Evolutionary conservation across 2,113 vertebrate genomes (phyloP).

Genomic region (Burhinus bistriatus): DNA sequence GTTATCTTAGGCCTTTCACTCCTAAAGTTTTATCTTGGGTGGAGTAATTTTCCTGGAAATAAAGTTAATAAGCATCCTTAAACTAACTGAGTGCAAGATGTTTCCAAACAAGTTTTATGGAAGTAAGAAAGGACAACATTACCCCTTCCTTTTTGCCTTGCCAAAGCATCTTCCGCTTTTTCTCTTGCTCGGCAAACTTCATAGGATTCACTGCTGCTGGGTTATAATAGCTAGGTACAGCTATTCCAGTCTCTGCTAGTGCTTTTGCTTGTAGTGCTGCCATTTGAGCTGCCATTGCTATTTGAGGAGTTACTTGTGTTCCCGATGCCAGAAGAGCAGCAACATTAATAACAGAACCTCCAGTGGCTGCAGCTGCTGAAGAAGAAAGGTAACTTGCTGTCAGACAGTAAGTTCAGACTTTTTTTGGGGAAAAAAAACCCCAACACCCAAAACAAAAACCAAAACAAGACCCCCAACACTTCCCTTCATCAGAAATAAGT

Average conservation of each 20-base stretch:
- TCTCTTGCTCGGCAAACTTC: constrained; percentile 97
- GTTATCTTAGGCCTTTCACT: neutral
- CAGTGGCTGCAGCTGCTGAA: constrained; percentile 76
- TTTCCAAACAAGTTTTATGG: neutral
- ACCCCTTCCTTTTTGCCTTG: constrained; percentile 98
- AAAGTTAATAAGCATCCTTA: neutral
- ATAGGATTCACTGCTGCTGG: constrained; percentile 96
- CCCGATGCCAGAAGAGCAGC: constrained; percentile 94
- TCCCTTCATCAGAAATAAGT: neutral
- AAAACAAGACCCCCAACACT: neutral
- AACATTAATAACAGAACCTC: constrained; percentile 90
- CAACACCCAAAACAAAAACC: neutral
- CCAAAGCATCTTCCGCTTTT: constrained; percentile 97
- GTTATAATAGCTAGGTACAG: constrained; percentile 96
- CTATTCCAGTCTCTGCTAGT: constrained; percentile 95
- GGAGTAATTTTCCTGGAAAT: neutral
- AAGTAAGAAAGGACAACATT: constrained; percentile 28
- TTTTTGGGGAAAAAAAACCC: neutral
- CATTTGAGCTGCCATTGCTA: constrained; percentile 99
- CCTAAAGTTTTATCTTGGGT: neutral
- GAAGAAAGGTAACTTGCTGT: neutral
- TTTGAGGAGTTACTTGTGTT: constrained; percentile 97
- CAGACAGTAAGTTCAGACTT: neutral
- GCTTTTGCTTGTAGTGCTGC: constrained; percentile 95
- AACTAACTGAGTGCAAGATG: neutral